phyloP scores from a whole-genome alignment of 2,797 vertebrate genomes.

The Scolopax bukidnonensis region DNA sequence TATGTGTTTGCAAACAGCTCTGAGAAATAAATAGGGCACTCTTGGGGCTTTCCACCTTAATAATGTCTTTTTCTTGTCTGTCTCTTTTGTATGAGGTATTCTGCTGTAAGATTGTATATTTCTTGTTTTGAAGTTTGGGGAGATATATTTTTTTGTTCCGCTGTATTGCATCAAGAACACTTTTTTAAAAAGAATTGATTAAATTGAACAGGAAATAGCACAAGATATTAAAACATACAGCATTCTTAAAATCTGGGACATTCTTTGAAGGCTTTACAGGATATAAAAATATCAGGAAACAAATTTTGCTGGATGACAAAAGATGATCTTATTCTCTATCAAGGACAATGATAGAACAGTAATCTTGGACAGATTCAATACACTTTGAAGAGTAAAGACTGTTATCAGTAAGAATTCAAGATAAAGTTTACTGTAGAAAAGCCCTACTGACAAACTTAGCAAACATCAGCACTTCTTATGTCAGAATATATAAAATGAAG shows the following conservation, averaged over 20 bases:
- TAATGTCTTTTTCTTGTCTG: constrained; percentile 4
- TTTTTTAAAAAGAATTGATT: neutral
- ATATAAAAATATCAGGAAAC: constrained; percentile 2
- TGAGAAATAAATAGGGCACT: constrained; percentile 5
- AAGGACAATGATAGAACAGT: neutral
- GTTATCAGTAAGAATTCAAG: constrained; percentile 39
- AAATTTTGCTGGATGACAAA: neutral
- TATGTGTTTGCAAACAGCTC: neutral
- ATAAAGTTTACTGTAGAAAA: constrained; percentile 49
- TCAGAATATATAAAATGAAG: neutral
- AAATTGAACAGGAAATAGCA: neutral
- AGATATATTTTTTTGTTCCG: neutral
- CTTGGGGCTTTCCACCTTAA: neutral
- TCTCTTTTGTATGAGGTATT: neutral
- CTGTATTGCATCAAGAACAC: neutral
- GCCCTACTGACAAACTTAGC: neutral
- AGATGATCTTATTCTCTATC: constrained; percentile 14
- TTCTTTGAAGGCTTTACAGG: neutral
- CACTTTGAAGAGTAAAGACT: constrained; percentile 24
- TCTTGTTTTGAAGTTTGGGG: neutral
- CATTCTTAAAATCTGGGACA: neutral
- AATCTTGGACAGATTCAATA: constrained; percentile 19
- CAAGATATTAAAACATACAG: neutral
- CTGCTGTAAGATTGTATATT: neutral
- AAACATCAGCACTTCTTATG: neutral